These are phyloP conservation scores for Jordanella pulchra DNA, from an alignment of 2,797 vertebrate genomes.

Conservation along the genomic window DNA sequence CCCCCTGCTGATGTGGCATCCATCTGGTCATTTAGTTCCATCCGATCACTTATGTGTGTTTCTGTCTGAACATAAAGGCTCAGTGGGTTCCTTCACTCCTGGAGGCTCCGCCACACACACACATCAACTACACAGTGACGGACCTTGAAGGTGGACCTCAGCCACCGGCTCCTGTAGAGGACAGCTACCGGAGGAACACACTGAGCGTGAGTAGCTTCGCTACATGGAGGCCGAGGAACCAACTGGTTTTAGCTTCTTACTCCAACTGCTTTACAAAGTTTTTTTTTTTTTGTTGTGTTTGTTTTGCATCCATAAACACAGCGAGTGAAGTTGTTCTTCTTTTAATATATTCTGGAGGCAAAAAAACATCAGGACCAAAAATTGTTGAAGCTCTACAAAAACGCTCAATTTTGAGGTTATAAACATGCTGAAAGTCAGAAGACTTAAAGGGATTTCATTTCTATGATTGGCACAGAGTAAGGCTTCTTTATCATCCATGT, in stretches of 20 bases:
- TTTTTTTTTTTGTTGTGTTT: neutral
- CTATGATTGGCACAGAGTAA: neutral
- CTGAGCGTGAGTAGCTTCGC: slow-evolving; percentile 74
- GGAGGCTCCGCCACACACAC: slow-evolving; percentile 84
- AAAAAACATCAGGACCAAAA: too few species aligned
- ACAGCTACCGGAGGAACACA: slow-evolving; percentile 76
- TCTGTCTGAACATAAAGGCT: slow-evolving; percentile 72
- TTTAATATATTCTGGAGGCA: too few species aligned
- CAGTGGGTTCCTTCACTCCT: slow-evolving; percentile 86
- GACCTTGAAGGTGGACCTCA: slow-evolving; percentile 86
- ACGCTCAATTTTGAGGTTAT: neutral
- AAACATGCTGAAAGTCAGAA: neutral
- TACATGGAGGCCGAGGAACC: slow-evolving; percentile 2
- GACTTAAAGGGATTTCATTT: neutral
- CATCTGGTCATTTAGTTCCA: neutral
- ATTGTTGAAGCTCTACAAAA: neutral
- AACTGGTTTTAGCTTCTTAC: neutral
- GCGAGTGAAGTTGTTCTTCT: too few species aligned
- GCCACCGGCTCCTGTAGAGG: slow-evolving; percentile 82
- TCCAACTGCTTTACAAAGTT: neutral
- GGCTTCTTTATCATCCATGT: neutral
- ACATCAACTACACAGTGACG: slow-evolving; percentile 86
- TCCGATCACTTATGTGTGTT: neutral
- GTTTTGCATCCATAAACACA: neutral
- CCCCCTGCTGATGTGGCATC: neutral